Evolutionary conservation across 92 coral and sea anemone genomes (phyloP).

Genomic region (Bergia sp.): DNA sequence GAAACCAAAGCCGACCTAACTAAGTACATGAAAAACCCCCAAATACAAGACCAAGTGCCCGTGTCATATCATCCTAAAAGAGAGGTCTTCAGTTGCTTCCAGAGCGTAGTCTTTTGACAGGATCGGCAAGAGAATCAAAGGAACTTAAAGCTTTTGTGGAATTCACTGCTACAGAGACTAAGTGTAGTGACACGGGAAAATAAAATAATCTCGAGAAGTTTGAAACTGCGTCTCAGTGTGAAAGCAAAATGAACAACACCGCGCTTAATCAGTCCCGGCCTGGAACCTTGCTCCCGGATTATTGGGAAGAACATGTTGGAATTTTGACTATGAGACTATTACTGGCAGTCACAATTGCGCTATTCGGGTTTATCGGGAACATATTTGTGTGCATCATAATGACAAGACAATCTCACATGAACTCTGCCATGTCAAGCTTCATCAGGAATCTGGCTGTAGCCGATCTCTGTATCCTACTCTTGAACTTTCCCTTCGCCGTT

Average conservation of each 20-base stretch:
- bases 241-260: not conserved
- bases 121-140: not conserved
- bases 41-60: not conserved
- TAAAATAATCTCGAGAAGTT: not conserved
- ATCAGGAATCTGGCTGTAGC: conserved; percentile 19
- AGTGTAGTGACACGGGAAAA: not conserved
- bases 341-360: not conserved
- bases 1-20: not conserved
- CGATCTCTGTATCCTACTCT: conserved; percentile 18
- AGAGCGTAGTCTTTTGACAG: not conserved
- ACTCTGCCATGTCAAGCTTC: conserved; percentile 24
- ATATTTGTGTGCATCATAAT: conserved; percentile 10
- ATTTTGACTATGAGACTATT: not conserved
- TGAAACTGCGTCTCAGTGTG: not conserved
- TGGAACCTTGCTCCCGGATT: not conserved
- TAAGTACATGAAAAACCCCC: not conserved
- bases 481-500: conserved; percentile 18
- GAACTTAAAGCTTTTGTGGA: not conserved
- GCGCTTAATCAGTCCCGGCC: not conserved
- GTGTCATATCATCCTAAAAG: not conserved
- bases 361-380: conserved; percentile 5
- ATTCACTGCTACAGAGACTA: not conserved
- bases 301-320: conserved; percentile 23
- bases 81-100: not conserved
- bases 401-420: conserved; percentile 17